Conservation (phyloP, 1,140 invertebrate genomes). For the Metaphire vulgaris region DNA sequence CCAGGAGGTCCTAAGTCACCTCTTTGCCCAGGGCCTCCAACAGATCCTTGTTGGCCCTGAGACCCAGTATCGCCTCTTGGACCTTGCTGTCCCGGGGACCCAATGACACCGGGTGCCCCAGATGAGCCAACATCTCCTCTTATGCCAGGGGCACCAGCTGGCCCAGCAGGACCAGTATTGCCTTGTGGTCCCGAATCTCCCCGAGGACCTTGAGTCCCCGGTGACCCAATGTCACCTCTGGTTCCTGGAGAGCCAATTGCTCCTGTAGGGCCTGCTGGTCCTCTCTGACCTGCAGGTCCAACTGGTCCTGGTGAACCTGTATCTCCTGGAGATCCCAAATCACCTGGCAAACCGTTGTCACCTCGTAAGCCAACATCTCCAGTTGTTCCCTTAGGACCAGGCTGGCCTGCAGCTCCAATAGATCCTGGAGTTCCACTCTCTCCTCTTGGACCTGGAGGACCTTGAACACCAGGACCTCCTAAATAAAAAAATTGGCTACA, state of each 20-base stretch:
- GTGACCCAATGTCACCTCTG: constrained; percentile 15
- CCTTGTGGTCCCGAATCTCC: constrained; percentile 6
- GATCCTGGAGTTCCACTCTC: neutral
- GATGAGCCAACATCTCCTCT: constrained; percentile 15
- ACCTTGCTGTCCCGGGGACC: constrained; percentile 1
- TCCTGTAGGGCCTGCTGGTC: constrained; percentile 20
- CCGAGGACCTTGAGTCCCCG: constrained; percentile 5
- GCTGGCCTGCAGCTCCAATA: constrained; percentile 4
- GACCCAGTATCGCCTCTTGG: constrained; percentile 10
- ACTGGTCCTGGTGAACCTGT: neutral
- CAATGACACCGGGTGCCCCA: constrained; percentile 10
- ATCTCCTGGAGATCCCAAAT: neutral
- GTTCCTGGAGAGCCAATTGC: constrained; percentile 6
- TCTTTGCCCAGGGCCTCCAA: constrained; percentile 10
- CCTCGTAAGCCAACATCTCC: constrained; percentile 27
- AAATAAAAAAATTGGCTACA: neutral
- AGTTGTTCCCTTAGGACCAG: constrained; percentile 18
- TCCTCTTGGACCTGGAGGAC: neutral
- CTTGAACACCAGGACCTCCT: neutral
- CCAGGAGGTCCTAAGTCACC: constrained; percentile 3
- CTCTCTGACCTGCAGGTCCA: constrained; percentile 14
- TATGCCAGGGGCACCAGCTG: constrained; percentile 1
- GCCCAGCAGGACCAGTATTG: neutral
- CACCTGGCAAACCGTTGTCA: constrained; percentile 5
- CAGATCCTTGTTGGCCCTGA: constrained; percentile 5